phyloP scores from a whole-genome alignment of 2,888 invertebrate genomes.

The Dolichopus griseipennis region DNA sequence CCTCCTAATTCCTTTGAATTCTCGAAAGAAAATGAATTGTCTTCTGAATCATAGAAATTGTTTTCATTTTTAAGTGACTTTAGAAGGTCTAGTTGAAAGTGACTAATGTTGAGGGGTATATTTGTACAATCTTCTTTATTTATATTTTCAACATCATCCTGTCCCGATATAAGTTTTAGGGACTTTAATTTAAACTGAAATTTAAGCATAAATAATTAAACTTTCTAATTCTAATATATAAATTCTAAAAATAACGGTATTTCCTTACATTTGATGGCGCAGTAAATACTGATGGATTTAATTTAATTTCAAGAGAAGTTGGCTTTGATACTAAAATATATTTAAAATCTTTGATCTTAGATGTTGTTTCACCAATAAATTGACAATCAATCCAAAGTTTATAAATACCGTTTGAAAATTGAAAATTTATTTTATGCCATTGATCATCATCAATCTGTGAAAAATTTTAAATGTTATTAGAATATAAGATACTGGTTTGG shows the following conservation, averaged over 20 bases:
- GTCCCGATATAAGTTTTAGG: neutral
- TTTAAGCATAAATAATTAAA: neutral
- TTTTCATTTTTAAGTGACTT: neutral
- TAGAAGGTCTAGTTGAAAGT: no score
- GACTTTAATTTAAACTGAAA: neutral
- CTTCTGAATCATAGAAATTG: no score
- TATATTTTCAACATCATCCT: no score
- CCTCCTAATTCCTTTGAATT: neutral
- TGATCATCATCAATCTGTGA: neutral
- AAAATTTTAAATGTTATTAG: neutral
- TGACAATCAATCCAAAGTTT: neutral
- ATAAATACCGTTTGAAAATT: neutral
- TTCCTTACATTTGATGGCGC: neutral
- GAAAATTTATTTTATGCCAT: neutral
- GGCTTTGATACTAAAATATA: neutral
- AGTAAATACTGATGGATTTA: neutral
- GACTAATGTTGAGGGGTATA: no score
- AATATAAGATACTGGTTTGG: neutral
- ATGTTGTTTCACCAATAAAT: neutral
- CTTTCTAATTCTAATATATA: neutral
- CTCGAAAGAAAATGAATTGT: neutral
- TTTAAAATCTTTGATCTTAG: neutral
- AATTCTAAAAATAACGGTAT: neutral
- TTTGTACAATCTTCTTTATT: no score
- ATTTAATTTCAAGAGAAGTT: neutral